A percentile compares a stretch with the other conserved stretches of the same genome.
Conservation (phyloP, 2,113 vertebrate species). For the Lepus timidus region DNA sequence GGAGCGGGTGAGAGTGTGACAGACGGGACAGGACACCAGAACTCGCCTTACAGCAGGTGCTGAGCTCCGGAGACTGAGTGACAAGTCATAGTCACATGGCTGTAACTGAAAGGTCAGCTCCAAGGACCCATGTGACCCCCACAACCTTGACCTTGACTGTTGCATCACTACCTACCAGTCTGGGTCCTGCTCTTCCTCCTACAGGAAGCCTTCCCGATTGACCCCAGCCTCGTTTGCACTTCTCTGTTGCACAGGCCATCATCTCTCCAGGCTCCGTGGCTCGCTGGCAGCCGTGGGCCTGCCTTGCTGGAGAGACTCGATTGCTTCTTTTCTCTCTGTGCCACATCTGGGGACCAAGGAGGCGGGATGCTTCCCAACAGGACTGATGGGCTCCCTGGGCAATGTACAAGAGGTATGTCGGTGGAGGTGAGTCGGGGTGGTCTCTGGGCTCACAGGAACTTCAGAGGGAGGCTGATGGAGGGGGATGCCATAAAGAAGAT, state of each 20-base stretch:
- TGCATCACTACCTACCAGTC: accelerated
- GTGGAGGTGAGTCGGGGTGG: neutral
- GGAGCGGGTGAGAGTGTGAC: accelerated
- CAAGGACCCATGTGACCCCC: too few relatives aligned
- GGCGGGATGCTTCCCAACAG: neutral
- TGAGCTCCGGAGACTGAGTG: neutral
- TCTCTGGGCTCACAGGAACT: neutral
- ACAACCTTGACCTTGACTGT: too few relatives aligned
- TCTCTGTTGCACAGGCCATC: neutral
- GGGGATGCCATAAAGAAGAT: neutral
- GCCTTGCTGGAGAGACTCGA: neutral
- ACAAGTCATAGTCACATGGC: accelerated
- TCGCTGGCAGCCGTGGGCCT: accelerated
- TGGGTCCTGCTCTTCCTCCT: neutral
- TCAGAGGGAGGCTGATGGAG: neutral
- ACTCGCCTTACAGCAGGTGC: accelerated
- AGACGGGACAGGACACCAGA: accelerated
- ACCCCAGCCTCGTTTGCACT: neutral
- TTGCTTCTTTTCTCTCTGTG: neutral
- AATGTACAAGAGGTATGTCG: neutral
- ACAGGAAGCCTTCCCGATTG: neutral
- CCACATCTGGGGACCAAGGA: neutral
- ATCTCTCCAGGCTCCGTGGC: neutral
- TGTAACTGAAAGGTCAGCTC: neutral
- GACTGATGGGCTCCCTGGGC: neutral